These are phyloP conservation scores for Eciton burchellii DNA, from an alignment of 1,140 invertebrate genomes.

Conservation along the genomic window DNA sequence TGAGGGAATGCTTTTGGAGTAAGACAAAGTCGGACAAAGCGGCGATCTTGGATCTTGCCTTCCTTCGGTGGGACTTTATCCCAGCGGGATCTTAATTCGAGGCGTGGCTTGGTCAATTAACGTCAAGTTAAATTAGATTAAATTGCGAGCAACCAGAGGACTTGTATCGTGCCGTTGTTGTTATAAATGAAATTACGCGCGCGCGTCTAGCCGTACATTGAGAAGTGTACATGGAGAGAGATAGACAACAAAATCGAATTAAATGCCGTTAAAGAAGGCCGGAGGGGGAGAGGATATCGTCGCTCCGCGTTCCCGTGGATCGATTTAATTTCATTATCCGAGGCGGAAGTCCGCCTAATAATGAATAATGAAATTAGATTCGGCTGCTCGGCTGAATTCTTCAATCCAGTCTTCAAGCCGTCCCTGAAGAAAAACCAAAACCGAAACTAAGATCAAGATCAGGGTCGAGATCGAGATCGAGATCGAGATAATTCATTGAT, in stretches of 20 bases:
- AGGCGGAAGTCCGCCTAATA: no score
- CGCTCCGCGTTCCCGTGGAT: no score
- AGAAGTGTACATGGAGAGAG: no score
- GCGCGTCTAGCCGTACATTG: no score
- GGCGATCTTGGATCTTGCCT: neutral
- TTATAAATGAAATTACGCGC: neutral
- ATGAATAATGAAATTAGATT: neutral
- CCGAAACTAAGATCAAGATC: no score
- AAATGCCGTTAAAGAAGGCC: neutral
- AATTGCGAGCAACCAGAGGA: neutral
- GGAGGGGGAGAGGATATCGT: no score
- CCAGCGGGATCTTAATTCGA: neutral
- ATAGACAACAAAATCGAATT: neutral
- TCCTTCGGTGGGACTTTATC: neutral
- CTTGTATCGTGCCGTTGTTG: neutral
- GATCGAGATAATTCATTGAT: neutral
- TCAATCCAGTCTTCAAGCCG: no score
- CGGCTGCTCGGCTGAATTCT: neutral
- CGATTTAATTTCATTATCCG: no score
- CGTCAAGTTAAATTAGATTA: neutral
- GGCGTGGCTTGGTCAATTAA: neutral
- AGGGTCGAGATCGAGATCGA: neutral
- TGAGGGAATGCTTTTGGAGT: neutral
- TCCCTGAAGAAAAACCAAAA: no score
- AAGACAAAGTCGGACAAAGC: neutral